Evolutionary conservation across 1,140 invertebrate genomes (phyloP), one percentile per base, ranked within the genome.

Genomic region (Cotesia vestalis): DNA sequence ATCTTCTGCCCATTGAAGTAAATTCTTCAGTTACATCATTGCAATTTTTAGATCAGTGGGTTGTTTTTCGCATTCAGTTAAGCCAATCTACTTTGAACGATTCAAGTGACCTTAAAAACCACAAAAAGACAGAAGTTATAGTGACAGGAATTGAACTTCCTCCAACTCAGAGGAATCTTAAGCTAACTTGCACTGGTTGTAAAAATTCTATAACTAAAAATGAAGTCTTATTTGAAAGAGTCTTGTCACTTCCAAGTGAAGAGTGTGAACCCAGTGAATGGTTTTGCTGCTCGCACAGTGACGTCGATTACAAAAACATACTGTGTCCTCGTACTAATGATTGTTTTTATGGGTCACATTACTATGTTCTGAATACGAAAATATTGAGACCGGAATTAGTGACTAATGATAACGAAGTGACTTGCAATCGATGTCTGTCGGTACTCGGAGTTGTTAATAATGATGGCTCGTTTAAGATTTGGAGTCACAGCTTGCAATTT

Each of bases 181-280:
- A 4, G 9, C 8, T 59, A 27, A 20, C 27, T 17, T 59, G 57
- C 17, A 59, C 8, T 20, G 20, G n/a, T 27, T 59, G 57, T 59
- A 59, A 59, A 20, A 59, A 59, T 59, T 27, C 9, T 59, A 8
- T 59, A 20, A 27, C 17, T 17, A 9, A 59, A 27, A 59, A 27
- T 9, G 9, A 1, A 9, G 20, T 20, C 4, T 55, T n/a, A 59
- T 59, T 59, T 20, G 4, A 11, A 59, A 59, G 20, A 59, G 20
- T 59, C 9, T 20, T 59, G 27, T 20, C 57, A 20, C 57, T 59
- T 20, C 57, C 57, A 59, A 59, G 57, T 59, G 57, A 59, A 8
- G 57, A 59, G 3, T 59, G 57, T 9, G 57, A 59, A 20, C 57
- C 57, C 2, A 20, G 57, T 9, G 57, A 59, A 5, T 59, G 57